Conservation (phyloP, 2,888 invertebrate genomes). For the Notodonta dromedarius region DNA sequence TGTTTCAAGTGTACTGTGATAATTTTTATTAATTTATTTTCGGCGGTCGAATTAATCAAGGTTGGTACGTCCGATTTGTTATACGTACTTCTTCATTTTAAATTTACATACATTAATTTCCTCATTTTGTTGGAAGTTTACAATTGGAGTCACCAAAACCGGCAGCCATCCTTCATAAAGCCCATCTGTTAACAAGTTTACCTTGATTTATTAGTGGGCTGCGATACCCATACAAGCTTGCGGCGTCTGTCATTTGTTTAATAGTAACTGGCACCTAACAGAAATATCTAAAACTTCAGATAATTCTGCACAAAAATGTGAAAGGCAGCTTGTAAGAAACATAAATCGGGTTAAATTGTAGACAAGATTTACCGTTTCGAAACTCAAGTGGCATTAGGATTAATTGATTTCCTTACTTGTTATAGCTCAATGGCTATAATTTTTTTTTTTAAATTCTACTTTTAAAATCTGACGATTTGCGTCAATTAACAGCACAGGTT, state of each 20-base stretch:
- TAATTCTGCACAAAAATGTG: not conserved
- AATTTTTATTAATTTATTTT: slow-evolving; percentile 7
- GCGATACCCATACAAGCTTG: slow-evolving; percentile 22
- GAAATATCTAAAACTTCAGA: not conserved
- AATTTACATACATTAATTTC: not conserved
- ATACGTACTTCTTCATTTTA: not conserved
- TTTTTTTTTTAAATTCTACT: not conserved
- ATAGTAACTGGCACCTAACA: not conserved
- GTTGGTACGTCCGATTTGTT: not conserved
- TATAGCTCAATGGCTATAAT: not conserved
- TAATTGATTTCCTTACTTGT: not conserved
- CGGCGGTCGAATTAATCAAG: not conserved
- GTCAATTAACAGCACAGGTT: not conserved
- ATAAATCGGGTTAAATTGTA: not conserved
- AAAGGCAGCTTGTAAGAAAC: slow-evolving; percentile 1
- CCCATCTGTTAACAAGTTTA: slow-evolving; percentile 47
- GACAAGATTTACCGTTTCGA: slow-evolving; percentile 1
- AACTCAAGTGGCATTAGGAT: not conserved
- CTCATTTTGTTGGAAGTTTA: slow-evolving; percentile 6
- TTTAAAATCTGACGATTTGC: not conserved
- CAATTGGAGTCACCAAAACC: slow-evolving; percentile 28
- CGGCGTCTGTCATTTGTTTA: slow-evolving; percentile 17
- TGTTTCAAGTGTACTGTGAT: slow-evolving; percentile 20
- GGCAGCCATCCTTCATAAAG: slow-evolving; percentile 46
- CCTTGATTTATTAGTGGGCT: slow-evolving; percentile 51